Evolutionary conservation across 92 coral and sea anemone genomes (phyloP).

Genomic region (Zoanthus solanderi): DNA sequence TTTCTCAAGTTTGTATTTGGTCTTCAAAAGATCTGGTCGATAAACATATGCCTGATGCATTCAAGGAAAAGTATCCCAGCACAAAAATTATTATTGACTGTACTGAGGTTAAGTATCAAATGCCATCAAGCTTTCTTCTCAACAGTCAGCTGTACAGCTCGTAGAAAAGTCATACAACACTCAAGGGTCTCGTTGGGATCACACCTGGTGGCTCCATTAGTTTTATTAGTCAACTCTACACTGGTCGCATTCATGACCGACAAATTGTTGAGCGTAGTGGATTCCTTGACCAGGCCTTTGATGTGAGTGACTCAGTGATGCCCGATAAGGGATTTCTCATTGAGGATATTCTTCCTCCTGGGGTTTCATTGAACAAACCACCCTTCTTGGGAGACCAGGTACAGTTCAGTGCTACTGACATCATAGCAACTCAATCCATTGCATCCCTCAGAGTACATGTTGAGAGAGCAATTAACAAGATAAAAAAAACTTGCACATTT

Average conservation of each 20-base stretch:
- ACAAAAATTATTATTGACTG: no score
- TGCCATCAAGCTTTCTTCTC: no score
- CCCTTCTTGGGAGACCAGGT: neutral
- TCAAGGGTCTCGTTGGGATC: no score
- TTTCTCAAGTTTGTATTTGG: no score
- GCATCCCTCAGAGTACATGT: neutral
- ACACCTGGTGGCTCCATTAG: no score
- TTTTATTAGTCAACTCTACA: neutral
- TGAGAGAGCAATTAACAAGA: neutral
- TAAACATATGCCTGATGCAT: no score
- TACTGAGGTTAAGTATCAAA: no score
- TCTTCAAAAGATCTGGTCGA: no score
- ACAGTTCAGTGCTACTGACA: neutral
- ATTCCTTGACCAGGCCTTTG: neutral
- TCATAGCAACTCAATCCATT: neutral
- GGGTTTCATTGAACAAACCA: neutral
- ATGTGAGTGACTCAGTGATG: neutral
- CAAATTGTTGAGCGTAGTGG: neutral
- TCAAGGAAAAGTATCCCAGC: no score
- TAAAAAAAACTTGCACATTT: no score
- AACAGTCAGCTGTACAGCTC: no score
- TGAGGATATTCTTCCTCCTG: neutral
- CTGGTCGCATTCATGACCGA: neutral
- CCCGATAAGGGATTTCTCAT: neutral
- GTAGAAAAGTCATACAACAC: no score